Percentiles rank a stretch among this genome's conserved stretches.
phyloP scores from a whole-genome alignment of 2,888 invertebrate genomes.

The Athalia cordata region DNA sequence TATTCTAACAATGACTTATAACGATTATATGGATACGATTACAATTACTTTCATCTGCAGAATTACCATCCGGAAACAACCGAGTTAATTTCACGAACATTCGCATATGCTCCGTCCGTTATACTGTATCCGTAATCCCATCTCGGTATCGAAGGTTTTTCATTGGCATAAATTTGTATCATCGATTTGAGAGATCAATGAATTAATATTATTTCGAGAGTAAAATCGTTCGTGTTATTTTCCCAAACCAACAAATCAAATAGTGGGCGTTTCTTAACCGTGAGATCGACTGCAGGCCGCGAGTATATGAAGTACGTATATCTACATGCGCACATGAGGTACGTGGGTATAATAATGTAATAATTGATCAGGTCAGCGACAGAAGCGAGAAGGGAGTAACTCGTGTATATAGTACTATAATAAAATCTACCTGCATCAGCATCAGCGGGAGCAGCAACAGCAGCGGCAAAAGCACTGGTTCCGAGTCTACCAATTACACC shows the following conservation, averaged over 20 bases:
- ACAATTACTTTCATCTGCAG: neutral
- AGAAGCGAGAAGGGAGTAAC: slow-evolving; percentile 36
- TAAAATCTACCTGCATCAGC: neutral
- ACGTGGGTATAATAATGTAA: slow-evolving; percentile 7
- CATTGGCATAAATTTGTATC: too few relatives aligned
- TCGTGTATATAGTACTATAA: neutral
- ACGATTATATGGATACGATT: neutral
- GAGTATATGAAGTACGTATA: too few relatives aligned
- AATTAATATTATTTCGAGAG: too few relatives aligned
- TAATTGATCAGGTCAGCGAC: slow-evolving; percentile 41
- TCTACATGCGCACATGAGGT: too few relatives aligned
- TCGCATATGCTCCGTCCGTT: neutral
- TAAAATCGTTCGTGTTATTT: neutral
- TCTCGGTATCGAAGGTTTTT: too few relatives aligned
- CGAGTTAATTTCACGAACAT: slow-evolving; percentile 11
- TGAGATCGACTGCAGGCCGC: neutral
- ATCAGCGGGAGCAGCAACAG: neutral
- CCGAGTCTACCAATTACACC: slow-evolving; percentile 33
- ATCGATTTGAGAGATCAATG: too few relatives aligned
- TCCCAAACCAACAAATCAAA: slow-evolving; percentile 28
- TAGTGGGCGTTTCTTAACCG: slow-evolving; percentile 14
- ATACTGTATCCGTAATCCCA: too few relatives aligned
- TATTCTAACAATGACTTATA: too few relatives aligned
- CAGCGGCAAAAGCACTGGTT: neutral
- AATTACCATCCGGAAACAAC: too few relatives aligned